Percentiles rank a stretch among this genome's conserved stretches.
Evolutionary conservation across 2,113 vertebrate genomes (phyloP).

Genomic region (Cathartes aura): DNA sequence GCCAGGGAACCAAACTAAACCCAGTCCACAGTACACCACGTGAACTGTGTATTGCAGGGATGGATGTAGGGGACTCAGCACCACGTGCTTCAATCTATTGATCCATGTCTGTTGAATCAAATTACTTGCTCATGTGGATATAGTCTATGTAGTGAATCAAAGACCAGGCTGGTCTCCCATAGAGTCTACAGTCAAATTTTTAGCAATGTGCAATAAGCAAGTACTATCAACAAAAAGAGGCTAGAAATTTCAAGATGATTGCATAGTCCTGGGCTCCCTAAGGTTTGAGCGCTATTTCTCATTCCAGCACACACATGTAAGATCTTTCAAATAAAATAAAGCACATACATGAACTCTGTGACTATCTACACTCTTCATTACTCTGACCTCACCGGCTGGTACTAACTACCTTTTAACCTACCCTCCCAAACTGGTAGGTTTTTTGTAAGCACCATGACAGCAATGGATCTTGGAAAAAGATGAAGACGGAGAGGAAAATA

Average conservation of each 20-base stretch:
- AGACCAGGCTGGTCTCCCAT: not conserved
- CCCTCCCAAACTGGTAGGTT: not conserved
- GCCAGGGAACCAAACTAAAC: not conserved
- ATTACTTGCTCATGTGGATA: not conserved
- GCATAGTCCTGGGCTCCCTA: not conserved
- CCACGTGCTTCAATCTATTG: not conserved
- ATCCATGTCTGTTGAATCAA: not conserved
- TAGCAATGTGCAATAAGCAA: not conserved
- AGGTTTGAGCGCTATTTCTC: not conserved
- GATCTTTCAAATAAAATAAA: not conserved
- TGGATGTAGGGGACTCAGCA: not conserved
- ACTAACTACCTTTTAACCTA: not conserved
- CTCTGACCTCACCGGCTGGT: not conserved
- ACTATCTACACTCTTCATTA: not conserved
- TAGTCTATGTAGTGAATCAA: not conserved
- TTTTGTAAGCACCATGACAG: not conserved
- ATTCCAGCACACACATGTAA: not conserved
- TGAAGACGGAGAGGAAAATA: slow-evolving; percentile 17
- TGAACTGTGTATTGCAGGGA: not conserved
- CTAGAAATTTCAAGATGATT: not conserved
- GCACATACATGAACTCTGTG: not conserved
- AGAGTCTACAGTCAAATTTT: not conserved
- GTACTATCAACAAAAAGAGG: not conserved
- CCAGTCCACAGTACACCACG: not conserved
- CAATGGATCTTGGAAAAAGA: not conserved